These are phyloP conservation scores for Cataglyphis altisquamis DNA, from an alignment of 2,888 invertebrate genomes.

Conservation along the genomic window DNA sequence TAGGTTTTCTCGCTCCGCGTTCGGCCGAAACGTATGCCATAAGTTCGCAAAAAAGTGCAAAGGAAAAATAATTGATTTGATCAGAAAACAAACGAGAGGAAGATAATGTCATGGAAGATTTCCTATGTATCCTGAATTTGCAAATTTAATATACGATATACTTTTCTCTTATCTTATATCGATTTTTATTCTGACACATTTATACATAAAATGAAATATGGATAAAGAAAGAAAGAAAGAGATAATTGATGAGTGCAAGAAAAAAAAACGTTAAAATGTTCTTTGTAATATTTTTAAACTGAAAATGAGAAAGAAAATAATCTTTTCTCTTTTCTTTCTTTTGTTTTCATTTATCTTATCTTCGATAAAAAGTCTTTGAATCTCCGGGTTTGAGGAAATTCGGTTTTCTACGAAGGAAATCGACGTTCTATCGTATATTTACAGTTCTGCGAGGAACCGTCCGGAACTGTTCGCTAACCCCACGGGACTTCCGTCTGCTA, in stretches of 20 bases:
- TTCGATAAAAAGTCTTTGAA: constrained; percentile 20
- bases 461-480: constrained; percentile 63
- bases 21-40: background rate
- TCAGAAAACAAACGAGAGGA: constrained; percentile 4
- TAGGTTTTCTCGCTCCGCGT: constrained; percentile 46
- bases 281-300: background rate
- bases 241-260: background rate
- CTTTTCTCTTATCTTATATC: background rate
- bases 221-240: background rate
- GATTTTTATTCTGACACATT: background rate
- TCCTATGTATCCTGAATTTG: background rate
- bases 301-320: background rate
- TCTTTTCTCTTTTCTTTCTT: background rate
- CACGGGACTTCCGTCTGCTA: constrained; percentile 72
- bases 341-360: constrained; percentile 22
- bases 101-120: constrained; percentile 15
- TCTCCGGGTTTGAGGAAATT: constrained; percentile 45
- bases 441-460: constrained; percentile 63
- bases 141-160: background rate
- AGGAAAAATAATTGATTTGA: constrained; percentile 20
- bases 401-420: constrained; percentile 41
- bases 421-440: constrained; percentile 67
- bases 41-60: background rate
- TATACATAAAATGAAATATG: background rate
- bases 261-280: background rate